These are phyloP conservation scores for Cremastinae sp. DNA, from an alignment of 2,888 invertebrate genomes.

Conservation along the genomic window DNA sequence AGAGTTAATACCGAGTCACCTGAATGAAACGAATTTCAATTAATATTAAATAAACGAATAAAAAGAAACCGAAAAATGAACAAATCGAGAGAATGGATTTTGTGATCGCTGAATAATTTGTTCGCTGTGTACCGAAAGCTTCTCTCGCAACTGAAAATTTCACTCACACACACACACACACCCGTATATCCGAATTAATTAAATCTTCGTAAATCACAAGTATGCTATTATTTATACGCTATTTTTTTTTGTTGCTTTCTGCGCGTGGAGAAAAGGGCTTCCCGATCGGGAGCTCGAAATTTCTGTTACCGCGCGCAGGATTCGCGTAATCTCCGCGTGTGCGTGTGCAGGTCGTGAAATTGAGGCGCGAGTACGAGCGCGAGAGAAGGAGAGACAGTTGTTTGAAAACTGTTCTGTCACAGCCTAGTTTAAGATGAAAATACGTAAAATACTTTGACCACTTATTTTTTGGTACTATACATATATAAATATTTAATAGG, in stretches of 20 bases:
- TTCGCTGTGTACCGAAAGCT: conserved; percentile 14
- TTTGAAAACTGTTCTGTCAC: conserved; percentile 36
- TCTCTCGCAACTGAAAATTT: not conserved
- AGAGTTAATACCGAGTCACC: conserved; percentile 71
- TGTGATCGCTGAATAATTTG: conserved; percentile 33
- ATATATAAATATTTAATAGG: conserved; percentile 52
- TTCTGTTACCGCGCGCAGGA: not conserved
- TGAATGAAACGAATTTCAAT: conserved; percentile 46
- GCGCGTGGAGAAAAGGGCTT: too few relatives aligned
- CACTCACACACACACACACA: conserved; percentile 5
- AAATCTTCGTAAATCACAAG: conserved; percentile 37
- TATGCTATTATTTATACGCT: conserved; percentile 55
- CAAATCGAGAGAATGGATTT: conserved; percentile 25
- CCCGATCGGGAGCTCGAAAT: not conserved
- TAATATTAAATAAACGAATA: not conserved
- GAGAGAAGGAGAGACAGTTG: conserved; percentile 33
- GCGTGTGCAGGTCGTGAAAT: not conserved
- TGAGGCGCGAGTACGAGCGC: not conserved
- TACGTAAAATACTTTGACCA: conserved; percentile 62
- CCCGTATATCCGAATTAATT: conserved; percentile 12
- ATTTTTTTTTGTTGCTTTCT: conserved; percentile 29
- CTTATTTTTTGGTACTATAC: conserved; percentile 62
- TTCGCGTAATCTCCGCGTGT: conserved; percentile 6
- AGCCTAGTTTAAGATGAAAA: conserved; percentile 55
- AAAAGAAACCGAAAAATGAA: conserved; percentile 20